Conservation (phyloP, 1,140 invertebrate genomes). For the Platorchestia sp. region DNA sequence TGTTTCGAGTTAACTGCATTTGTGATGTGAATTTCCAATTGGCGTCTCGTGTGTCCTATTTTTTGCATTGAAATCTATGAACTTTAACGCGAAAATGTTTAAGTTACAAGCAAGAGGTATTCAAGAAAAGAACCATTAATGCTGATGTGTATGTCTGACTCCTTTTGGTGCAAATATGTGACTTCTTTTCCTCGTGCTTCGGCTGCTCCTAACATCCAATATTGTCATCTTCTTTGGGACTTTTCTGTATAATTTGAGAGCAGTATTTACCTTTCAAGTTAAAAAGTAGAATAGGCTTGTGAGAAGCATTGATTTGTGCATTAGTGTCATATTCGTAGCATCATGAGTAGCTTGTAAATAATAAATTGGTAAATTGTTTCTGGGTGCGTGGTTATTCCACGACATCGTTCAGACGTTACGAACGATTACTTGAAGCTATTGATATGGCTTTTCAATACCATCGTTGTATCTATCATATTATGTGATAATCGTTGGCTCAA, state of each 20-base stretch:
- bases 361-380: background rate
- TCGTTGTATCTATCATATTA: background rate
- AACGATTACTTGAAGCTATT: background rate
- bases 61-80: too few relatives aligned
- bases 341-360: background rate
- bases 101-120: too few relatives aligned
- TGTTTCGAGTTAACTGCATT: too few relatives aligned
- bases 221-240: background rate
- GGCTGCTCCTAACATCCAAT: background rate
- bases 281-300: background rate
- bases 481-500: background rate
- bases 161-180: too few relatives aligned
- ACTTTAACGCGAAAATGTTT: too few relatives aligned
- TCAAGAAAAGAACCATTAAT: too few relatives aligned
- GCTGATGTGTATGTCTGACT: too few relatives aligned
- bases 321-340: background rate
- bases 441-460: background rate
- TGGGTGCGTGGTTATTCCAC: background rate
- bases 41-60: too few relatives aligned
- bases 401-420: background rate
- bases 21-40: too few relatives aligned
- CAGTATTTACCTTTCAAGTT: background rate
- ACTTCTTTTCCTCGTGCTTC: background rate
- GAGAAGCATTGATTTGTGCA: background rate
- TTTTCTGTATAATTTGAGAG: background rate